Base-by-base conservation (phyloP, 2,113 vertebrate species). In the Ancistrus triradiatus region DNA sequence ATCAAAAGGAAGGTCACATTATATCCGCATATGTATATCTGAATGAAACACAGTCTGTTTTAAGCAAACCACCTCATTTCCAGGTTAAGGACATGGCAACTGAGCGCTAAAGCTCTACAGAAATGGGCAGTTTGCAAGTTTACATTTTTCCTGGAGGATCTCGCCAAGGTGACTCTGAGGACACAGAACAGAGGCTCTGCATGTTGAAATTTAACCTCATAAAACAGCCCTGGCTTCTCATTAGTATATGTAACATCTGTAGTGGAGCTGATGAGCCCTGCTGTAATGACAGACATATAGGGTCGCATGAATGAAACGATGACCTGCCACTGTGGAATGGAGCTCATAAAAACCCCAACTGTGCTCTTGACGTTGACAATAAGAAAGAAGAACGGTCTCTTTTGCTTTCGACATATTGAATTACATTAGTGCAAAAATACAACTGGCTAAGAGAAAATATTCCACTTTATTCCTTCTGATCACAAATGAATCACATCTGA, bases 231-330 rank as follows among this genome's bases (percentile, higher is more conserved):
- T 61, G 50, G 79, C 85, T 88, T 81, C 78, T 89, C 80, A 89
- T 88, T 87, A 87, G 81, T 79, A 80, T 78, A 73, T 77, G 85
- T 81, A 88, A 85, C 86, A 89, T 85, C 87, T 89, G 87, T 78
- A 85, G 66, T 52, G 73, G 59, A 65, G 75, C 74, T 53, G 65
- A 77, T 82, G 82, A 85, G 79, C 77, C 22, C 77, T 69, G 51
- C 78, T 65, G 73, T 85, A 87, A 85, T 84, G 83, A 84, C 77
- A 85, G 86, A 81, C 80, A 70, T 52, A 61, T 70, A n/a, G n/a
- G 81, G 59, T 63, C 75, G 76, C 83, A 82, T 85, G 72, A 83
- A 83, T 81, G 74, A 83, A 84, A 81, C 73, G 78, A 56, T 31
- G 60, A 69, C 47, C 55, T 83, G 75, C 80, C 75, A 80, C 75